Percentiles rank a stretch among this genome's conserved stretches.
Conservation (phyloP, 2,888 invertebrate species). For the Pomacea canaliculata region DNA sequence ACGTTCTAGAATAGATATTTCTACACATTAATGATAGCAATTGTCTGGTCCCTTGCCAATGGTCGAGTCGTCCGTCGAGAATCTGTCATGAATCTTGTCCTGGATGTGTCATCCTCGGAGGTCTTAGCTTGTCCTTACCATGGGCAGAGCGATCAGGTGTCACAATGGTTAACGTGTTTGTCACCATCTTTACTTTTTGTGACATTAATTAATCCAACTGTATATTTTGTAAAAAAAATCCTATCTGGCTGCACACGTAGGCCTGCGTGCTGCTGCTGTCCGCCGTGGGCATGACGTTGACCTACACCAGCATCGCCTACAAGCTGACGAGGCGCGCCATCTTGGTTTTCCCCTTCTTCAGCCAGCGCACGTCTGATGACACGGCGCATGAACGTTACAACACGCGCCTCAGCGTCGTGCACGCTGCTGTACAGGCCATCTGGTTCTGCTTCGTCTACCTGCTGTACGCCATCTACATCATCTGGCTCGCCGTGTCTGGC, state of each 20-base stretch:
- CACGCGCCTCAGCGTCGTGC: conserved; percentile 7
- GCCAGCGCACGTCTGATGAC: conserved; percentile 7
- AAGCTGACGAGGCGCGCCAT: conserved; percentile 15
- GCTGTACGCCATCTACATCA: not conserved
- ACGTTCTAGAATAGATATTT: too few species aligned
- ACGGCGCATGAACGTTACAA: conserved; percentile 1
- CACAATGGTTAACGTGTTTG: too few species aligned
- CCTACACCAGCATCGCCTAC: not conserved
- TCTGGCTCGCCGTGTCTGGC: not conserved
- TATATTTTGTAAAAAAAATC: not conserved
- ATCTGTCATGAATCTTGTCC: too few species aligned
- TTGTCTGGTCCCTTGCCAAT: too few species aligned
- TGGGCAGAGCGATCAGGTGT: too few species aligned
- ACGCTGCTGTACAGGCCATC: conserved; percentile 14
- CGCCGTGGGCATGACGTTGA: not conserved
- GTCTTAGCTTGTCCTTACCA: too few species aligned
- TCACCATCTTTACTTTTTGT: too few species aligned
- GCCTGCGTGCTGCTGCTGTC: conserved; percentile 1
- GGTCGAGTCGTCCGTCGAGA: too few species aligned
- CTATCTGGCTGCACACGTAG: not conserved
- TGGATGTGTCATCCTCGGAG: too few species aligned
- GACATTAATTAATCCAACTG: too few species aligned
- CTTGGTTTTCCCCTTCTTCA: conserved; percentile 13
- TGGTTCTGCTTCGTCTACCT: conserved; percentile 3
- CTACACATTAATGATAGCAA: too few species aligned